These are phyloP conservation scores for Cephus nigrinus DNA, from an alignment of 2,888 invertebrate species.

Conservation along the genomic window DNA sequence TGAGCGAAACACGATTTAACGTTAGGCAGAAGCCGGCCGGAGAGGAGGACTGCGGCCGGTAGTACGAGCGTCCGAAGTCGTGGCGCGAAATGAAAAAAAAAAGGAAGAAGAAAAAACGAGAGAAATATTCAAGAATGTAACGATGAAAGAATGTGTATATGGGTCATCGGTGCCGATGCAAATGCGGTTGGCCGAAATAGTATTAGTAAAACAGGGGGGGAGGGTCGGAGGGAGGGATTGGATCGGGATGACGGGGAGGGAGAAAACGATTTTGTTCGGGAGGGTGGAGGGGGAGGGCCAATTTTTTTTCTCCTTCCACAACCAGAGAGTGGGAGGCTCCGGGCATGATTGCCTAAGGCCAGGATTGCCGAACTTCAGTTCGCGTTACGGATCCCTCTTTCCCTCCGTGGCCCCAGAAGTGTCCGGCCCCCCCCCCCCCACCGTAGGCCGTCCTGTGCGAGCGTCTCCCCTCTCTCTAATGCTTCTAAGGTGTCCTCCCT, in stretches of 20 bases:
- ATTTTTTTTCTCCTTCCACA: conserved; percentile 18
- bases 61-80: conserved; percentile 13
- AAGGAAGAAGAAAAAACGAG: too few relatives aligned
- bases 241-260: conserved; percentile 29
- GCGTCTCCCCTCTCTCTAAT: conserved; percentile 55
- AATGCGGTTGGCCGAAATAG: conserved; percentile 54
- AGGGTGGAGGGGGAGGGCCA: conserved; percentile 32
- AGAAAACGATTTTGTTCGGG: conserved; percentile 26
- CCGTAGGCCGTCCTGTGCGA: conserved; percentile 67
- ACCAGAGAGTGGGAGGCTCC: conserved; percentile 22
- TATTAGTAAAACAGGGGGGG: conserved; percentile 28
- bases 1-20: background rate
- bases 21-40: conserved; percentile 3
- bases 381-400: conserved; percentile 69
- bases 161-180: conserved; percentile 64
- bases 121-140: conserved; percentile 22
- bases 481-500: conserved; percentile 31
- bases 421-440: conserved; percentile 62
- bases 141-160: conserved; percentile 53
- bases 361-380: conserved; percentile 58
- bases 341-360: conserved; percentile 63
- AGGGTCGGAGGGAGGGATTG: conserved; percentile 22
- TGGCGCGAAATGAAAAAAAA: background rate
- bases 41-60: background rate
- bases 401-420: background rate